Conservation (phyloP, 2,113 vertebrate genomes). For the Ancistrus triradiatus region DNA sequence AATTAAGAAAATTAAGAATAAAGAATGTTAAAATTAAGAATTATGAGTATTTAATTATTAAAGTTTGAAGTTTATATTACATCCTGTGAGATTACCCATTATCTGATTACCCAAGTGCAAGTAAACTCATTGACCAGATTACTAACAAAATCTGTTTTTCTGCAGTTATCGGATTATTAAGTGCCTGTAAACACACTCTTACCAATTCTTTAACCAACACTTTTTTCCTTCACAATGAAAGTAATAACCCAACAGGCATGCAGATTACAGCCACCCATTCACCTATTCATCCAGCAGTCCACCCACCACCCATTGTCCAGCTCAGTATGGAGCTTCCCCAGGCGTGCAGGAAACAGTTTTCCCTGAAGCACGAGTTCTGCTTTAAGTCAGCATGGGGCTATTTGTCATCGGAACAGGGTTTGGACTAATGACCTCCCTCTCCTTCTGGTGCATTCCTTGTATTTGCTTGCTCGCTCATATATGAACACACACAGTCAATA, state of each 20-base stretch:
- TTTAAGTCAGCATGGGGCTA: conserved; percentile 31
- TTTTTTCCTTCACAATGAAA: not conserved
- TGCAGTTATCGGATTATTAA: no score
- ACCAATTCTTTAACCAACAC: not conserved
- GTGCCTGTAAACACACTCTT: not conserved
- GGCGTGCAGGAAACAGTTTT: conserved; percentile 24
- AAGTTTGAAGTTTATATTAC: no score
- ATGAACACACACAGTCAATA: not conserved
- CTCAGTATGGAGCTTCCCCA: conserved; percentile 6
- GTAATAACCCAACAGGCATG: no score
- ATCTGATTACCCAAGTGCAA: no score
- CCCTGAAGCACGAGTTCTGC: conserved; percentile 18
- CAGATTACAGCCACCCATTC: not conserved
- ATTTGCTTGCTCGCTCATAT: not conserved
- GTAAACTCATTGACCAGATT: no score
- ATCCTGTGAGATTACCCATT: no score
- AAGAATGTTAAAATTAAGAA: no score
- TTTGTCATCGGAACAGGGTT: conserved; percentile 27
- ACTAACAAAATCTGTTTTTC: no score
- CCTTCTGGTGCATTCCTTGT: conserved; percentile 10
- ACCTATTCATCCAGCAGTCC: conserved; percentile 13
- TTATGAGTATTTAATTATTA: no score
- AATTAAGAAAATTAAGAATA: no score
- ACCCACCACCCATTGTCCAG: conserved; percentile 13
- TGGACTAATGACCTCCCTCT: conserved; percentile 27